Conservation (phyloP, 2,113 vertebrate species). For the Arenaria interpres region DNA sequence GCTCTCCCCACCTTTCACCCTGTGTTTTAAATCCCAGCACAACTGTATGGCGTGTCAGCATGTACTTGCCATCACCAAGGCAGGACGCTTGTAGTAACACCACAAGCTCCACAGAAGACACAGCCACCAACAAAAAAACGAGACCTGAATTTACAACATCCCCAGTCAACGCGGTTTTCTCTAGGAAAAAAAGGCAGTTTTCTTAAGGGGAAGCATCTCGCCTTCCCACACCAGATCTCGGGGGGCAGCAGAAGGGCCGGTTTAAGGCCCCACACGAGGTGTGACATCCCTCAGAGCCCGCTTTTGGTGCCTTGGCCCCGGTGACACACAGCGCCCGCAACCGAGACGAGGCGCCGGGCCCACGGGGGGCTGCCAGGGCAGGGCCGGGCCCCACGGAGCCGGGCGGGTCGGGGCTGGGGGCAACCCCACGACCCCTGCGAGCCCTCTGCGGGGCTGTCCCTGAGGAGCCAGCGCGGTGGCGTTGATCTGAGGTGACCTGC, state of each 20-base stretch:
- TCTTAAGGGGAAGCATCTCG: accelerated
- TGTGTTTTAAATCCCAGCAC: neutral
- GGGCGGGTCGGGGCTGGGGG: neutral
- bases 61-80: neutral
- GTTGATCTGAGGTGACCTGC: neutral
- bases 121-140: neutral
- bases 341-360: neutral
- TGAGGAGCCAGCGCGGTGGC: neutral
- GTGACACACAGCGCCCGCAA: no score
- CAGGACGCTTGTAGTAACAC: neutral
- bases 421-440: accelerated
- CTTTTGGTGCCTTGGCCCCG: neutral
- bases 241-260: neutral
- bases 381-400: neutral
- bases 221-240: neutral
- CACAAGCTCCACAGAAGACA: neutral
- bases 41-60: accelerated
- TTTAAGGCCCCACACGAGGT: neutral
- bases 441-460: neutral
- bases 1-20: neutral
- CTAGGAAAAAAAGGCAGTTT: neutral
- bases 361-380: neutral
- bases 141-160: neutral
- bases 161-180: neutral
- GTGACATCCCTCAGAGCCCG: neutral